Base-by-base conservation (phyloP, 1,140 invertebrate genomes). In the Harlomillsia oculata region DNA sequence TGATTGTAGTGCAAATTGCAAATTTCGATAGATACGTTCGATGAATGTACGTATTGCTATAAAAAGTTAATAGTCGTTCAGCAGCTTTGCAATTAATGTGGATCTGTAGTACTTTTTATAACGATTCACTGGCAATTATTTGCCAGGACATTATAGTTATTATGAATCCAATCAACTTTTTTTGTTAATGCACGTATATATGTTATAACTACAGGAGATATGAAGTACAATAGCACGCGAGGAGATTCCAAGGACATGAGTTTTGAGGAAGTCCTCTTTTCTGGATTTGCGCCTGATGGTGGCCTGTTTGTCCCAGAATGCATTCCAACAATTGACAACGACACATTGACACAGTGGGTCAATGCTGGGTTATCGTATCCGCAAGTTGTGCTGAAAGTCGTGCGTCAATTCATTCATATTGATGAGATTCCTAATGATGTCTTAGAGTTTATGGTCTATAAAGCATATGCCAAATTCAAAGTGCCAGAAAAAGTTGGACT, bases 251-350 rank as follows among this genome's bases (percentile, higher is more conserved):
- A 21, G 21, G 67, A 62, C 4, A 29, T 66, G 1, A 65, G 68
- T 1, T 75, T 75, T 59, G 70, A 75, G 57, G 69, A 75, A 14
- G 71, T 67, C 16, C 44, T 76, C 5, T 63, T 67, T 59, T 34
- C 68, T 54, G 74, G 75, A 6, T 76, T 70, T 66, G 69, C 72
- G 6, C 60, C 60, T 40, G 75, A 77, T 65, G 73, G 74, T 11
- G 75, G 75, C 0, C 65, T 77, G n/a, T 68, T 71, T 11, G 43
- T 77, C 9, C 74, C 75, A 40, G 69, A 73, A 46, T 11, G 13
- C 4, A 65, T 76, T 28, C 75, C 75, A 13, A 26, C 40, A 1
- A 44, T 76, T 2, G 34, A 64, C 11, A 5, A 25, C 18, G 63
- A 68, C 9, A 66, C 63, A 3, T 36, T 77, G 0, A 56, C 64